phyloP scores from a whole-genome alignment of 1,140 invertebrate genomes.

The Macrotrachela quadricornifera region DNA sequence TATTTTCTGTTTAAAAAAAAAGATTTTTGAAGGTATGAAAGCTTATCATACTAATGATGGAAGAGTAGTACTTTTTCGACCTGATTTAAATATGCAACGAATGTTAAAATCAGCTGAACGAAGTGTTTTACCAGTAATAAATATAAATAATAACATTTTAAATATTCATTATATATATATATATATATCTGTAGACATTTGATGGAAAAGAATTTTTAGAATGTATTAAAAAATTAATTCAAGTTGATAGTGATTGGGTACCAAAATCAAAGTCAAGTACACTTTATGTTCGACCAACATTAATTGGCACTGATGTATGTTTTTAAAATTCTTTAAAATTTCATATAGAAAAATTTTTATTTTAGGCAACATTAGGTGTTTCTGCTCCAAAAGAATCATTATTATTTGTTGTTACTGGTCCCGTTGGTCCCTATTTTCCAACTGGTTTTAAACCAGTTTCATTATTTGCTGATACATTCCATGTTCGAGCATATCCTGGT shows the following conservation, averaged over 20 bases:
- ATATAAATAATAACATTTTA: too few species aligned
- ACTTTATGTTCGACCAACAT: slow-evolving; percentile 80
- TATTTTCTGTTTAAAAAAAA: too few species aligned
- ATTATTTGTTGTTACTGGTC: slow-evolving; percentile 69
- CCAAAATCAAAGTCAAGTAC: slow-evolving; percentile 62
- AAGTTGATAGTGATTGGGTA: slow-evolving; percentile 89
- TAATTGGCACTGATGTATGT: slow-evolving; percentile 86
- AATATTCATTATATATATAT: too few species aligned
- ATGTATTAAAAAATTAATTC: slow-evolving; percentile 61
- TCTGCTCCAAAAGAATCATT: slow-evolving; percentile 56
- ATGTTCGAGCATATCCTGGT: slow-evolving; percentile 75
- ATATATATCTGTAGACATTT: slow-evolving; percentile 10
- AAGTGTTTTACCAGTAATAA: slow-evolving; percentile 56
- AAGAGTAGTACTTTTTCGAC: slow-evolving; percentile 75
- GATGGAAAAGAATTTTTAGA: slow-evolving; percentile 63
- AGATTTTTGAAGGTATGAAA: slow-evolving; percentile 98
- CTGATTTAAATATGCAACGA: slow-evolving; percentile 76
- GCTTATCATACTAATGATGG: slow-evolving; percentile 79
- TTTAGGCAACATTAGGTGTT: slow-evolving; percentile 70
- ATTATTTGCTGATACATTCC: slow-evolving; percentile 53
- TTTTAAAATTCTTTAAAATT: neutral
- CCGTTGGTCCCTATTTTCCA: slow-evolving; percentile 72
- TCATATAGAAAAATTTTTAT: slow-evolving; percentile 9
- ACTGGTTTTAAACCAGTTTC: slow-evolving; percentile 50
- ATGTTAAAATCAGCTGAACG: slow-evolving; percentile 64